Conservation (phyloP, 2,797 vertebrate species). For the Poeciliopsis presidionis region DNA sequence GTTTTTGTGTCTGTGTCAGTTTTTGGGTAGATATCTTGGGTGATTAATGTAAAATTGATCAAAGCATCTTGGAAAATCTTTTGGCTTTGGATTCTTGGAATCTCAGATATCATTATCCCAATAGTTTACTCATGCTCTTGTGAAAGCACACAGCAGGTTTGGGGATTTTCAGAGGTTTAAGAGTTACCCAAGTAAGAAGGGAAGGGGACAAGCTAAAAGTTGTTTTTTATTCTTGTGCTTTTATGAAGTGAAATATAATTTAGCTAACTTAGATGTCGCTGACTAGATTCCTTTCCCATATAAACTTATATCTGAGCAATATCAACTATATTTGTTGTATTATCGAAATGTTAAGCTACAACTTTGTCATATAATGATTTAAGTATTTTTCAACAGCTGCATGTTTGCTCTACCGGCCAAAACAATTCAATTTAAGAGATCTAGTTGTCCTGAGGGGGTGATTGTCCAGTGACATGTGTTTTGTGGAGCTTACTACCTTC, state of each 20-base stretch:
- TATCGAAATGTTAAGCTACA: neutral
- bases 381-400: neutral
- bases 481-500: neutral
- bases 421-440: neutral
- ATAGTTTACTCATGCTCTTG: neutral
- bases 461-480: neutral
- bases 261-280: neutral
- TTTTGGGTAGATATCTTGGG: constrained; percentile 21
- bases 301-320: neutral
- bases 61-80: neutral
- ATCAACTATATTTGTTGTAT: neutral
- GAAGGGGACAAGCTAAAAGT: neutral
- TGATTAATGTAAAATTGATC: constrained; percentile 32
- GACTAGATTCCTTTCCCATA: neutral
- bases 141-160: neutral
- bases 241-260: neutral
- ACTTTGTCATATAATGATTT: neutral
- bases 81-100: neutral
- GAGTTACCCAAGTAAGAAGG: neutral
- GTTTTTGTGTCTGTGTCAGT: constrained; percentile 28
- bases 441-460: neutral
- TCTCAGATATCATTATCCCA: neutral
- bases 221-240: neutral
- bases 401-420: neutral
- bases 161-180: neutral